A percentile compares a stretch with the other conserved stretches of the same genome.
Evolutionary conservation across 2,113 vertebrate species (phyloP).

Genomic region (Uropsilus gracilis): DNA sequence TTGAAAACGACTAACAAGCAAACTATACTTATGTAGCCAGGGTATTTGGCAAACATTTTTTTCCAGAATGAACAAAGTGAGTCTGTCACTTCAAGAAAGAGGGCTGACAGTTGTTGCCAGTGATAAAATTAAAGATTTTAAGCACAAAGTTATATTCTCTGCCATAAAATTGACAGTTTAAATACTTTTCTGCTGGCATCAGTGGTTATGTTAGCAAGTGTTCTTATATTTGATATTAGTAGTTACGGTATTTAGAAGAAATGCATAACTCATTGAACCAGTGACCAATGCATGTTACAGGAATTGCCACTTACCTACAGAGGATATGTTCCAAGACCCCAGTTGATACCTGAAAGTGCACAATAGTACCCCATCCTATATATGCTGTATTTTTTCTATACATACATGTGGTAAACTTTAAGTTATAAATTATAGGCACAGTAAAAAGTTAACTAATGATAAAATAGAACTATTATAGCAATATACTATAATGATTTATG

Average conservation of each 20-base stretch:
- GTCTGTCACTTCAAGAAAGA: conserved; percentile 14
- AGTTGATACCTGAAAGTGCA: background rate
- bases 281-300: background rate
- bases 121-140: conserved; percentile 30
- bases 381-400: background rate
- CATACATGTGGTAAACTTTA: background rate
- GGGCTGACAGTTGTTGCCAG: background rate
- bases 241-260: conserved; percentile 53
- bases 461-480: background rate
- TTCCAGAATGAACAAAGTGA: conserved; percentile 40
- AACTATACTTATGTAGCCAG: background rate
- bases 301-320: background rate
- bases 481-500: background rate
- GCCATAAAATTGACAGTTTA: background rate
- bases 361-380: background rate
- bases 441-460: background rate
- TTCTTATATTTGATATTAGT: background rate
- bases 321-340: background rate
- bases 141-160: conserved; percentile 11
- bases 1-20: conserved; percentile 29
- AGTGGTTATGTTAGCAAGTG: conserved; percentile 24
- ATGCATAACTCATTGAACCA: background rate
- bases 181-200: conserved; percentile 39
- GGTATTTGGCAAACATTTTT: conserved; percentile 25
- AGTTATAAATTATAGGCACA: background rate